These are phyloP conservation scores for Ailurus styani DNA, from an alignment of 2,113 vertebrate genomes.

Conservation along the genomic window DNA sequence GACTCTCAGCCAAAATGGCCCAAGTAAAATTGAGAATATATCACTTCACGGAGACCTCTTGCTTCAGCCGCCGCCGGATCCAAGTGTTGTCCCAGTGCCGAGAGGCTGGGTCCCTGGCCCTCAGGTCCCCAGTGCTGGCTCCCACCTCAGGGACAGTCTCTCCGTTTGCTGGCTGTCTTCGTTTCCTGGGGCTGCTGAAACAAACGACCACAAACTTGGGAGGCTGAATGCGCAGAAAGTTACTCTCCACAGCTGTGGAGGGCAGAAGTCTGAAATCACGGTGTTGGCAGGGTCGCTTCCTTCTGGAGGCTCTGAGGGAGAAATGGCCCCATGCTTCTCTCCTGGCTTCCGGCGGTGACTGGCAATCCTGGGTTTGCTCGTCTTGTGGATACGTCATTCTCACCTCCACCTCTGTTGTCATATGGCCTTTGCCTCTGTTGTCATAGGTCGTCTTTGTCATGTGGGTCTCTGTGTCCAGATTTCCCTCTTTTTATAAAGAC, in stretches of 20 bases:
- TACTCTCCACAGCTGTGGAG: background rate
- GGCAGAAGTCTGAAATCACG: background rate
- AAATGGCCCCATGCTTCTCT: background rate
- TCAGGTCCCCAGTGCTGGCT: background rate
- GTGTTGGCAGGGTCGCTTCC: too few species aligned
- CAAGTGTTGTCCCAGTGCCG: too few species aligned
- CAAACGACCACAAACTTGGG: background rate
- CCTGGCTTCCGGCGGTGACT: rapidly evolving
- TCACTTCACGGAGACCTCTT: background rate
- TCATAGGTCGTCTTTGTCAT: background rate
- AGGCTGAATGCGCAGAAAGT: background rate
- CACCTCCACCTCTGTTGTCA: background rate
- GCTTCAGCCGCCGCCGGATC: background rate
- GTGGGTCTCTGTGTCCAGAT: background rate
- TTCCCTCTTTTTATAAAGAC: background rate
- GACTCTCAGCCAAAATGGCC: background rate
- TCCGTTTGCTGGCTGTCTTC: background rate
- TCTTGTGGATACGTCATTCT: background rate
- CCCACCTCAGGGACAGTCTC: background rate
- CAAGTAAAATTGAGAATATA: background rate
- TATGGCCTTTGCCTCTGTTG: background rate
- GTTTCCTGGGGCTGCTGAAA: background rate
- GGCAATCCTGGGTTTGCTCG: too few species aligned
- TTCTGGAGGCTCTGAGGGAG: background rate
- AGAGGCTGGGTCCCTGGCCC: rapidly evolving